Conservation (phyloP, 2,113 vertebrate species). For the Atractosteus spatula region DNA sequence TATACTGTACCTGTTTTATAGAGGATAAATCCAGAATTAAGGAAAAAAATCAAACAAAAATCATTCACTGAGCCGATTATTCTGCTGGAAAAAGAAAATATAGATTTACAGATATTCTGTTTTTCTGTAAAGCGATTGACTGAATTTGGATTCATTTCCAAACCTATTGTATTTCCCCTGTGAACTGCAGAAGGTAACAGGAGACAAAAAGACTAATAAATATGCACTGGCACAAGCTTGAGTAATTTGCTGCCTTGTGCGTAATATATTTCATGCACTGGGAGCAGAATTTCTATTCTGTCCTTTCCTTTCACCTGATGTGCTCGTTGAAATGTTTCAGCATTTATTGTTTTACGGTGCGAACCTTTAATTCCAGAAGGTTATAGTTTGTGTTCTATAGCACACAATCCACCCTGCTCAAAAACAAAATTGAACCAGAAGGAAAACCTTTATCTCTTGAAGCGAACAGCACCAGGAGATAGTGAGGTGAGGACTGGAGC, state of each 20-base stretch:
- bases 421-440: too few species aligned
- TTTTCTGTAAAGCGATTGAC: neutral
- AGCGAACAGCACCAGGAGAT: too few species aligned
- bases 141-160: conserved; percentile 12
- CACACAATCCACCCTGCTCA: too few species aligned
- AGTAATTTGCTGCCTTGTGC: conserved; percentile 1
- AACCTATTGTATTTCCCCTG: conserved; percentile 6
- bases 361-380: too few species aligned
- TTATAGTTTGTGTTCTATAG: too few species aligned
- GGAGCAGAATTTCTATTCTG: neutral
- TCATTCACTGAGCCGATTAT: neutral
- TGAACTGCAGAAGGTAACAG: conserved; percentile 3
- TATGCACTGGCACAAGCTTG: conserved; percentile 10
- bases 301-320: neutral
- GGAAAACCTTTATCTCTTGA: too few species aligned
- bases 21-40: neutral
- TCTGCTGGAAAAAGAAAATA: conserved; percentile 3
- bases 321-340: neutral
- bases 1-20: neutral
- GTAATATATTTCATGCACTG: neutral
- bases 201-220: conserved; percentile 13
- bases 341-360: too few species aligned
- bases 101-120: neutral
- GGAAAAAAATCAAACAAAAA: neutral
- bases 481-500: too few species aligned